Conservation (phyloP, 2,888 invertebrate species). For the Nomada ruficornis region DNA sequence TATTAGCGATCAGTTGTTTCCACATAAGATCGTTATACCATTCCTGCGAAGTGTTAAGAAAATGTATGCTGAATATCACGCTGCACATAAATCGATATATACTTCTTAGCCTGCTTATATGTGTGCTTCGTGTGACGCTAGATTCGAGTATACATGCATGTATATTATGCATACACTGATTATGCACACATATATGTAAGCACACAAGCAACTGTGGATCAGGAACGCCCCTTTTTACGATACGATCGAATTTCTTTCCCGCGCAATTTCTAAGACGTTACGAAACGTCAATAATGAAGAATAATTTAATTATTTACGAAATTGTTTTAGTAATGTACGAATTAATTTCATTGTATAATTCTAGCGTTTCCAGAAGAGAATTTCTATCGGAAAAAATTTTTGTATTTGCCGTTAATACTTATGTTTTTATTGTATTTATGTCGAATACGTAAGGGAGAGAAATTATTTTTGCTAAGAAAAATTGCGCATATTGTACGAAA, state of each 20-base stretch:
- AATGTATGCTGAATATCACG: conserved; percentile 49
- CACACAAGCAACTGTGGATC: conserved; percentile 40
- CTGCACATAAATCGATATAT: conserved; percentile 76
- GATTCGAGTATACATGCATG: conserved; percentile 17
- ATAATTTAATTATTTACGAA: not conserved
- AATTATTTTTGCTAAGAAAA: not conserved
- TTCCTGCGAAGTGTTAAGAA: conserved; percentile 60
- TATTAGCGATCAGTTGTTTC: not conserved
- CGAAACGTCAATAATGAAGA: conserved; percentile 23
- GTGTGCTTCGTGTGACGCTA: conserved; percentile 7
- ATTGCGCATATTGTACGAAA: not conserved
- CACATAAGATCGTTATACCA: not conserved
- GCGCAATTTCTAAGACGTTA: conserved; percentile 66
- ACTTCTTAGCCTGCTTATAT: conserved; percentile 3
- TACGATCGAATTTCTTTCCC: conserved; percentile 73
- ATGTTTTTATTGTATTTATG: conserved; percentile 2
- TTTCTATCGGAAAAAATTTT: not conserved
- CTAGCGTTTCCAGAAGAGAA: not conserved
- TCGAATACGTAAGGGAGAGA: not conserved
- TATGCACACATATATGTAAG: not conserved
- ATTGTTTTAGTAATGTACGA: conserved; percentile 8
- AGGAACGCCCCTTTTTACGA: conserved; percentile 75
- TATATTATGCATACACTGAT: not conserved
- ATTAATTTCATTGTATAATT: not conserved
- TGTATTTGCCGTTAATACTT: not conserved